Evolutionary conservation across 2,888 invertebrate genomes (phyloP).

Genomic region (Clitarchus hookeri): DNA sequence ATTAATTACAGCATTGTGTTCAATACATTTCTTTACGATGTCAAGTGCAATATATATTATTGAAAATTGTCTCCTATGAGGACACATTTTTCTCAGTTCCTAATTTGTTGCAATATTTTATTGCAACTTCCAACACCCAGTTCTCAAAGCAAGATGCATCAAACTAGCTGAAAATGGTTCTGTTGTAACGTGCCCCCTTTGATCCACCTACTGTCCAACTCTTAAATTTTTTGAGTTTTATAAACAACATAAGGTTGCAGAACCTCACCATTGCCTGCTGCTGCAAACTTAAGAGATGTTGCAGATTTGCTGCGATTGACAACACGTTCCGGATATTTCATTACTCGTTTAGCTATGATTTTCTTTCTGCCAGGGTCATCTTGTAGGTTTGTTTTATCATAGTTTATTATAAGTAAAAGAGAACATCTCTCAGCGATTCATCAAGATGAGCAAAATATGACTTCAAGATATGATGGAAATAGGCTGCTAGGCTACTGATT

Average conservation of each 20-base stretch:
- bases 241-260: conserved; percentile 10
- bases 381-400: conserved; percentile 29
- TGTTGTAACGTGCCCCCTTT: conserved; percentile 24
- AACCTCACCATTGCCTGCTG: conserved; percentile 21
- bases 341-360: conserved; percentile 29
- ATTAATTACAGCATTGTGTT: no score
- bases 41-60: no score
- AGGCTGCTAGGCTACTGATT: no score
- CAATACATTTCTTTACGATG: no score
- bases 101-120: conserved; percentile 5
- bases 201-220: conserved; percentile 23
- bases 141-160: conserved; percentile 31
- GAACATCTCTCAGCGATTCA: no score
- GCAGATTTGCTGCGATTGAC: conserved; percentile 25
- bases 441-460: no score
- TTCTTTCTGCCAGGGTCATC: conserved; percentile 27
- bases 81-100: no score
- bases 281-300: conserved; percentile 28
- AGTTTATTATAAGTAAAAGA: conserved; percentile 23
- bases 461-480: no score
- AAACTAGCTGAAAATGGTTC: conserved; percentile 33
- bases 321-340: conserved; percentile 30
- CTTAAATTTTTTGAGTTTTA: not conserved
- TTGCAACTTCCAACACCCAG: conserved; percentile 27
- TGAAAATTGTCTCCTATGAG: no score